A percentile compares a stretch with the other conserved stretches of the same genome.
phyloP scores from a whole-genome alignment of 2,113 vertebrate species.

The Zootoca vivipara region DNA sequence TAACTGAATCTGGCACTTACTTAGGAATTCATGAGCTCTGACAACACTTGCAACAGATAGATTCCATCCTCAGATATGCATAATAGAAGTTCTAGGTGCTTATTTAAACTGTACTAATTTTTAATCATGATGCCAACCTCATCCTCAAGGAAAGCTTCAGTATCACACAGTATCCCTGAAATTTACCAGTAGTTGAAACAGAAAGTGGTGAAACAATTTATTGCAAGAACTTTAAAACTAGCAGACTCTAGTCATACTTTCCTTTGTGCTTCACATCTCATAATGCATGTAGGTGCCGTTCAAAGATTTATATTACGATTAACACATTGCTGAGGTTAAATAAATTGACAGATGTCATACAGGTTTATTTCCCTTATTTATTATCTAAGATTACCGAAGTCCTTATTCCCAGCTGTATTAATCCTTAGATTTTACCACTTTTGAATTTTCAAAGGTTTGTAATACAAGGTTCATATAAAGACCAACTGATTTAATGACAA shows the following conservation, averaged over 20 bases:
- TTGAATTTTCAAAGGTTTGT: background rate
- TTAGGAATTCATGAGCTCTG: background rate
- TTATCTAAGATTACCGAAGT: background rate
- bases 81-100: background rate
- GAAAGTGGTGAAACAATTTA: slow-evolving; percentile 29
- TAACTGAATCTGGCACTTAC: slow-evolving; percentile 21
- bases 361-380: background rate
- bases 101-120: slow-evolving; percentile 8
- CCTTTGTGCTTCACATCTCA: background rate
- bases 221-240: background rate
- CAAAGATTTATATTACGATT: background rate
- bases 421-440: background rate
- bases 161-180: slow-evolving; percentile 7
- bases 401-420: background rate
- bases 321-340: background rate
- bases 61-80: slow-evolving; percentile 32
- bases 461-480: background rate
- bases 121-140: background rate
- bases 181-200: slow-evolving; percentile 42
- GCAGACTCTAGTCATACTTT: background rate
- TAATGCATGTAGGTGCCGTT: background rate
- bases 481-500: slow-evolving; percentile 59
- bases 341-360: background rate
- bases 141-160: slow-evolving; percentile 35
- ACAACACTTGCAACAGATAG: slow-evolving; percentile 1